phyloP scores from a whole-genome alignment of 2,888 invertebrate species.

The Drosophila gaucha region DNA sequence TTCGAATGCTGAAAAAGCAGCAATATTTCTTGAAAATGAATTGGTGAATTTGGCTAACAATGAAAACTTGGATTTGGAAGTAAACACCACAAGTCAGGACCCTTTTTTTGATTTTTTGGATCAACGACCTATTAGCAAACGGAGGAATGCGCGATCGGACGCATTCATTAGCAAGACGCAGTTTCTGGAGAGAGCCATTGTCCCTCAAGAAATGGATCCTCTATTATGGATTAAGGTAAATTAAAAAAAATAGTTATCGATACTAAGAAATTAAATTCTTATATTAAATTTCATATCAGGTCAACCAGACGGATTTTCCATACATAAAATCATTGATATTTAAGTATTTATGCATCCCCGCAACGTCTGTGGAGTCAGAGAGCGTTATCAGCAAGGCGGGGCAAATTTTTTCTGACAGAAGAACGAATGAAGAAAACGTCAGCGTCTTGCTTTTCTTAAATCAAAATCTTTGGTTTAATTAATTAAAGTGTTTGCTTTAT shows the following conservation, averaged over 20 bases:
- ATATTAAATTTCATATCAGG: background rate
- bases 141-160: background rate
- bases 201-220: background rate
- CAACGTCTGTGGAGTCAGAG: too few species aligned
- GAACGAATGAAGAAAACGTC: too few species aligned
- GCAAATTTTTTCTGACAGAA: too few species aligned
- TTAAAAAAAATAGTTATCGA: background rate
- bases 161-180: background rate
- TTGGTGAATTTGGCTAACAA: too few species aligned
- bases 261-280: background rate
- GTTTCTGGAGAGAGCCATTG: background rate
- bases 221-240: slow-evolving; percentile 1
- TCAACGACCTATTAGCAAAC: background rate
- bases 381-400: too few species aligned
- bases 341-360: too few species aligned
- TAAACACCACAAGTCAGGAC: background rate
- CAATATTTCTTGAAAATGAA: background rate
- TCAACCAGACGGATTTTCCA: too few species aligned
- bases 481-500: too few species aligned
- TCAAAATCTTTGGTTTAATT: too few species aligned
- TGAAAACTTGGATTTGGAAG: background rate
- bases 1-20: slow-evolving; percentile 1
- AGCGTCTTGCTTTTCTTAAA: too few species aligned
- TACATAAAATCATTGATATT: too few species aligned
- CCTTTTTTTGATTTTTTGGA: background rate